phyloP scores from a whole-genome alignment of 64 coral and sea anemone genomes.

The Pachyseris speciosa region DNA sequence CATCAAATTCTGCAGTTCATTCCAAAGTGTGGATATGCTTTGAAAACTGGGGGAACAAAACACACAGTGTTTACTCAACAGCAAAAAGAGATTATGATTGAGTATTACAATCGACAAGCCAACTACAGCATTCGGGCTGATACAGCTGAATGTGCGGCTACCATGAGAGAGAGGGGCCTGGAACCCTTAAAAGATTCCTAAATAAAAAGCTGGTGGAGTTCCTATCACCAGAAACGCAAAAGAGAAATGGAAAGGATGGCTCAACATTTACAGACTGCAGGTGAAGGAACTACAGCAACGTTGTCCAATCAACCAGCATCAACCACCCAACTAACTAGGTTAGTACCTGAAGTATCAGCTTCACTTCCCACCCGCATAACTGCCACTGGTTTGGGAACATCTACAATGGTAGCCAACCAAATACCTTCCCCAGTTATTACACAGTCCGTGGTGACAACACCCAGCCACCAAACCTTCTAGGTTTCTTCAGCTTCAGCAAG shows the following conservation, averaged over 20 bases:
- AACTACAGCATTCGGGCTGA: neutral
- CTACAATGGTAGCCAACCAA: too few relatives aligned
- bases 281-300: neutral
- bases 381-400: neutral
- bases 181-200: neutral
- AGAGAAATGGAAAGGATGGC: neutral
- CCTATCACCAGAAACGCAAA: conserved; percentile 5
- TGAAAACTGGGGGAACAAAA: neutral
- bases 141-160: neutral
- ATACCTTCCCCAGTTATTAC: too few relatives aligned
- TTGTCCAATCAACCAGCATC: neutral
- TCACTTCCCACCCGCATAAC: neutral
- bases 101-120: neutral
- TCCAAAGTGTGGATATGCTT: neutral
- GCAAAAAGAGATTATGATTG: conserved; percentile 4
- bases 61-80: neutral
- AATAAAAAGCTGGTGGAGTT: conserved; percentile 33
- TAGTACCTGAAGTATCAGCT: neutral
- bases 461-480: too few relatives aligned
- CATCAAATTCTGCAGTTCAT: neutral
- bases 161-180: neutral
- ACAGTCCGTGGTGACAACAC: too few relatives aligned
- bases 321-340: neutral
- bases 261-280: neutral
- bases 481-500: too few relatives aligned